Conservation (phyloP, 2,797 vertebrate species). For the Leucoraja ocellata region DNA sequence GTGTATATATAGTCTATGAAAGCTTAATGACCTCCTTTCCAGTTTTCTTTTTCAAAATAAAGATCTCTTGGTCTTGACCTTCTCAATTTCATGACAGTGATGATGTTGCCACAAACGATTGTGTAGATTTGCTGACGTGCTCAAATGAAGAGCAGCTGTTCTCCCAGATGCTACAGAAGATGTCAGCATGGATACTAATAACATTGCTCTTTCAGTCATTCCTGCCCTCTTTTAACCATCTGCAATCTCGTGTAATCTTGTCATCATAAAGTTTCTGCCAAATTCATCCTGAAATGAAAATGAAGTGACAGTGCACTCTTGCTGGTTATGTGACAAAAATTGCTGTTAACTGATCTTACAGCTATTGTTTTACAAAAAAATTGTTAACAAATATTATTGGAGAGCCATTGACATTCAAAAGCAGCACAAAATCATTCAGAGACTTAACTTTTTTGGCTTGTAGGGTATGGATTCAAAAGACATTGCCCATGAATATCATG, state of each 20-base stretch:
- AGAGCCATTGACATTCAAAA: background rate
- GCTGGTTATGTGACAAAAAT: background rate
- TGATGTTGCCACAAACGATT: background rate
- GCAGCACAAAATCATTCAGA: background rate
- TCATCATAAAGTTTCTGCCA: background rate
- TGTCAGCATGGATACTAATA: background rate
- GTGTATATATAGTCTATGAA: background rate
- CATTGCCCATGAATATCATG: background rate
- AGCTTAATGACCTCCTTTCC: background rate
- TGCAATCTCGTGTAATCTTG: background rate
- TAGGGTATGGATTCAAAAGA: background rate
- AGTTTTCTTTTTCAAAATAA: background rate
- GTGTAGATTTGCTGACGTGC: background rate
- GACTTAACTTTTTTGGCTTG: background rate
- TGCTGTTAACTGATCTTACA: no score
- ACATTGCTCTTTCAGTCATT: background rate
- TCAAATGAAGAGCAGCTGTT: background rate
- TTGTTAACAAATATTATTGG: background rate
- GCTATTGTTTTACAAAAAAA: no score
- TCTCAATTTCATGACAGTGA: background rate
- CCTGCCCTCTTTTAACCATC: background rate
- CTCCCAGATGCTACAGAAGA: background rate
- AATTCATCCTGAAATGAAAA: background rate
- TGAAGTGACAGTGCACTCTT: no score
- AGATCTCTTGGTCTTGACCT: background rate